Evolutionary conservation across 2,113 vertebrate species (phyloP), one percentile per base, ranked within the genome.

Genomic region (Phylloscopus trochiloides): DNA sequence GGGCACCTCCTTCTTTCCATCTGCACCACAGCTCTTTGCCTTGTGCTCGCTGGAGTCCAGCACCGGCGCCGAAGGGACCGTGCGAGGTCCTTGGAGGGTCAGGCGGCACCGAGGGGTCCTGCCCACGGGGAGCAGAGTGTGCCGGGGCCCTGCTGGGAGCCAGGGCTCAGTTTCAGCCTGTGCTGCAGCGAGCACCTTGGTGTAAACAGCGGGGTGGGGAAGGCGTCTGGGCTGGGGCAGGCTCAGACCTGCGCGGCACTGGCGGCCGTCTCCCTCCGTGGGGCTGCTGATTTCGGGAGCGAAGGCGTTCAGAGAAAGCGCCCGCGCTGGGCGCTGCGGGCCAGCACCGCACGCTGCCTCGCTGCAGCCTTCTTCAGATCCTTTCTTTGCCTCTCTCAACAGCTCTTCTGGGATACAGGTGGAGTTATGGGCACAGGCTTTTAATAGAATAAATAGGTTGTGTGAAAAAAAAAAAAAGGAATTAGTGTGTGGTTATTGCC

Each of bases 1-100:
- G 25, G 29, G 20, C 28, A 65, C n/a, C 17, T 36, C 9, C 63
- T 50, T 66, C 28, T 24, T 61, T 50, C 51, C 38, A 11, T 34
- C 43, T 47, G 54, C 61, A 24, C 17, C 1, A 0, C 1, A 2
- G 21, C 32, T 73, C 45, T 65, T 67, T 78, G 31, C 16, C 36
- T 67, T 1, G 0, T 11, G 28, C 12, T 36, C 0, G 0, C 25
- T 36, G 34, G 36, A 12, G 28, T 36, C 31, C 52, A 28, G 25
- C 0, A 1, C 34, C 47, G 55, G 55, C 0, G 0, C 0, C 0
- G 0, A 31, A 43, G 75, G 52, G 59, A 12, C 18, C 0, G 0
- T 28, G 43, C 17, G 32, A 72, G 36, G 24, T 43, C 40, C 40
- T 1, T 1, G 19, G 57, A 71, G 6, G 9, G 28, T 9, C 8